A percentile compares a stretch with the other conserved stretches of the same genome.
Evolutionary conservation across 1,140 invertebrate genomes (phyloP).

Genomic region (Mylabris phalerata): DNA sequence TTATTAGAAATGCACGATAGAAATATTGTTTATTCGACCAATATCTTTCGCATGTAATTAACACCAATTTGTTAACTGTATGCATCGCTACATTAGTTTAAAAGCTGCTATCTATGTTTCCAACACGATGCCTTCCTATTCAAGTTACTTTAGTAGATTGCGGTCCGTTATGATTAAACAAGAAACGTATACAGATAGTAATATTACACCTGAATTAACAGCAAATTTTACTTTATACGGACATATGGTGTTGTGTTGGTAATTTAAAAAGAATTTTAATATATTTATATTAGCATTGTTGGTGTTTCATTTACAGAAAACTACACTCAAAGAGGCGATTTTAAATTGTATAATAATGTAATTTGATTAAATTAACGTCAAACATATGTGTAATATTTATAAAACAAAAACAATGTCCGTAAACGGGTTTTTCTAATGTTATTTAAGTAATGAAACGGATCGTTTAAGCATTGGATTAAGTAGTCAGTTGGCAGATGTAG

Average conservation of each 20-base stretch:
- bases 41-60: background rate
- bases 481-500: conserved; percentile 29
- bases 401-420: conserved; percentile 9
- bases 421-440: conserved; percentile 2
- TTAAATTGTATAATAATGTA: too few species aligned
- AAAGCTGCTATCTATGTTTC: conserved; percentile 17
- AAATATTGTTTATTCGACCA: too few species aligned
- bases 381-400: conserved; percentile 16
- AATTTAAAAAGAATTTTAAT: too few species aligned
- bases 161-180: conserved; percentile 14
- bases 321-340: too few species aligned
- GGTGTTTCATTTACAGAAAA: too few species aligned
- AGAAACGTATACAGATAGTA: conserved; percentile 10
- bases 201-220: conserved; percentile 6
- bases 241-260: too few species aligned
- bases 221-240: background rate
- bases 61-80: conserved; percentile 15
- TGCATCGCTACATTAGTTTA: conserved; percentile 14
- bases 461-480: conserved; percentile 26
- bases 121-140: conserved; percentile 12
- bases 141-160: conserved; percentile 8
- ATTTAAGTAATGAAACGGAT: conserved; percentile 24
- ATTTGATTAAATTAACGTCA: too few species aligned
- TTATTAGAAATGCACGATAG: too few species aligned
- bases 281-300: too few species aligned